phyloP scores from a whole-genome alignment of 2,888 invertebrate species.

The Pseudococcus longispinus region DNA sequence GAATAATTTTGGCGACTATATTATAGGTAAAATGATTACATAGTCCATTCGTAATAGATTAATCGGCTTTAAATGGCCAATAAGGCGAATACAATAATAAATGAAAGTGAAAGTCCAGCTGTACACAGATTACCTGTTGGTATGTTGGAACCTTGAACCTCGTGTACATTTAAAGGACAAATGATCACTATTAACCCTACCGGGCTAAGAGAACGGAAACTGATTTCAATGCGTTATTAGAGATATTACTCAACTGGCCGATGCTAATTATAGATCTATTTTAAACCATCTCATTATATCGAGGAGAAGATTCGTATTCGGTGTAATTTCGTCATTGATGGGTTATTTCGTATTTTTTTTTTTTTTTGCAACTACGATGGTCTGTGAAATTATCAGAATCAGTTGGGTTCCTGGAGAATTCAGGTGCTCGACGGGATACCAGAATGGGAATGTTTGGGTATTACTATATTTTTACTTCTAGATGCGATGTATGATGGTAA shows the following conservation, averaged over 20 bases:
- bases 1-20: conserved; percentile 11
- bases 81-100: conserved; percentile 25
- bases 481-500: background rate
- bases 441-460: background rate
- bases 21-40: conserved; percentile 15
- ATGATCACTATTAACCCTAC: conserved; percentile 42
- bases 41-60: conserved; percentile 25
- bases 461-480: background rate
- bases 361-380: background rate
- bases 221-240: conserved; percentile 3
- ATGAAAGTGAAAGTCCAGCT: conserved; percentile 9
- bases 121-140: conserved; percentile 2
- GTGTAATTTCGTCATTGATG: conserved; percentile 13
- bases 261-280: background rate
- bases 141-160: conserved; percentile 37
- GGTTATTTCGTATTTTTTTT: background rate
- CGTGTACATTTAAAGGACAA: conserved; percentile 36
- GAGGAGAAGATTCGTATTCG: background rate
- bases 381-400: background rate
- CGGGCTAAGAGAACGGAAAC: conserved; percentile 19
- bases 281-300: background rate
- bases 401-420: background rate
- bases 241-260: conserved; percentile 1
- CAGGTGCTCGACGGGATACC: background rate
- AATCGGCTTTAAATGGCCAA: conserved; percentile 28